Conservation (phyloP, 2,797 vertebrate genomes). For the Neosalanx taihuensis region DNA sequence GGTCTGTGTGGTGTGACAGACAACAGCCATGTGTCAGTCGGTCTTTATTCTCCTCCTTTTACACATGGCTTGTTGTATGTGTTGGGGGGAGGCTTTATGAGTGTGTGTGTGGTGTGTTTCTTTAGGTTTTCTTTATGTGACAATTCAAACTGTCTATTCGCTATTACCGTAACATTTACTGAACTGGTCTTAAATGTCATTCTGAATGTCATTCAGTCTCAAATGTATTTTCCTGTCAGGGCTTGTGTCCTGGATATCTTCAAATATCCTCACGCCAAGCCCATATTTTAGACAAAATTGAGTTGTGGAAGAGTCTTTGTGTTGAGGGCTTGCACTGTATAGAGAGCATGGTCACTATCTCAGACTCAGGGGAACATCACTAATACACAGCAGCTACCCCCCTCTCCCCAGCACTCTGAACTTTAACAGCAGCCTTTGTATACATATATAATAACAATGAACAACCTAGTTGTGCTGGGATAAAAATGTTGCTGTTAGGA, state of each 20-base stretch:
- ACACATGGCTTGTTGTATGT: slow-evolving; percentile 37
- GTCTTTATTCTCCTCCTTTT: not conserved
- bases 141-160: not conserved
- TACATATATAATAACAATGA: not conserved
- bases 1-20: not conserved
- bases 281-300: not conserved
- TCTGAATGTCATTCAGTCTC: not conserved
- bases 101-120: slow-evolving; percentile 1
- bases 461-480: not conserved
- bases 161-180: not conserved
- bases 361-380: not conserved
- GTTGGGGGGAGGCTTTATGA: slow-evolving; percentile 7
- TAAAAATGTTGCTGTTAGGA: not conserved
- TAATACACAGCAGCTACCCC: not conserved
- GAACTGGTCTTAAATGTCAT: slow-evolving; percentile 5
- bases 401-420: not conserved
- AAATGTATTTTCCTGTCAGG: too few species aligned
- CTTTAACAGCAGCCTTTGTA: not conserved
- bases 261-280: not conserved
- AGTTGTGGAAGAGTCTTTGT: not conserved
- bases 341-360: too few species aligned
- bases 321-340: slow-evolving; percentile 2
- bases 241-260: too few species aligned
- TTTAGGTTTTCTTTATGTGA: not conserved
- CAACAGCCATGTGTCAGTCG: slow-evolving; percentile 31